These are phyloP conservation scores for Hemaris fuciformis DNA, from an alignment of 2,888 invertebrate genomes.

Conservation along the genomic window DNA sequence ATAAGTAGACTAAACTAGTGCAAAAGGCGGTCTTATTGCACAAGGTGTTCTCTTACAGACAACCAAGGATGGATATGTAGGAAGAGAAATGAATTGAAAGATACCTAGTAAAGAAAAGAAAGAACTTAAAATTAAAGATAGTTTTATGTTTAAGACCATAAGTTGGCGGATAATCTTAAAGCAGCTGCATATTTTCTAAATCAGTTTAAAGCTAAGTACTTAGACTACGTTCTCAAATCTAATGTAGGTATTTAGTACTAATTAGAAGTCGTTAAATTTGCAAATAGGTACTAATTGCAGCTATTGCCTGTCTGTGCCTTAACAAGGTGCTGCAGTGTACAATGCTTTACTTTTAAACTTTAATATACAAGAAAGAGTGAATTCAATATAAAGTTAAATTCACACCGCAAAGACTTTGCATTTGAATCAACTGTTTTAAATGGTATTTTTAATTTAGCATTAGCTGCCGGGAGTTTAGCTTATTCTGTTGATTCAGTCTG, in stretches of 20 bases:
- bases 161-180: neutral
- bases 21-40: no score
- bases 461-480: neutral
- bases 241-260: neutral
- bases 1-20: no score
- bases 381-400: constrained; percentile 1
- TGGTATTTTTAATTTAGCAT: neutral
- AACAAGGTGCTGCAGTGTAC: neutral
- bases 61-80: no score
- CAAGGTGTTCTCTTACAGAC: no score
- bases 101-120: no score
- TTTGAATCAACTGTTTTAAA: neutral
- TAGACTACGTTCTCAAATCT: neutral
- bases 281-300: neutral
- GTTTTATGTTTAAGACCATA: no score
- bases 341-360: neutral
- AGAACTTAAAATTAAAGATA: no score
- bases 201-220: no score
- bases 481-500: neutral
- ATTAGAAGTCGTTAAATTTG: neutral
- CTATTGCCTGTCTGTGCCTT: neutral
- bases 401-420: neutral
- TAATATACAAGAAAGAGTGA: neutral
- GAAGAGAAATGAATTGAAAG: no score
- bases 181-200: neutral